These are phyloP conservation scores for Epizoanthus fatuus DNA, from an alignment of 92 coral and sea anemone genomes.

Conservation along the genomic window DNA sequence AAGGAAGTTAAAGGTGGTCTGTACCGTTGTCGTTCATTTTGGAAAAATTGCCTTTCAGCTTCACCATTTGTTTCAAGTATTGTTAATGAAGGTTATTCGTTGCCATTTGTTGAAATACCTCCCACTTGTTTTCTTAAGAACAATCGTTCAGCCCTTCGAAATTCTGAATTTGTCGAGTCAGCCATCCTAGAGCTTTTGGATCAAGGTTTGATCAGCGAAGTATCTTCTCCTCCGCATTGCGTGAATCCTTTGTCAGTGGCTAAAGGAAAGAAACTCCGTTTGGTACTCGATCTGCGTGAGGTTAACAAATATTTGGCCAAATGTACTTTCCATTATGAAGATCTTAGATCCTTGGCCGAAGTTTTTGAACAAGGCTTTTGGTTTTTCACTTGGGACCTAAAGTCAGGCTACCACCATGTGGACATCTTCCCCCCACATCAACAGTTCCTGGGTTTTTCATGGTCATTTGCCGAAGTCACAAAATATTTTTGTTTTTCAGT, in stretches of 20 bases:
- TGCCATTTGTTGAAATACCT: conserved; percentile 9
- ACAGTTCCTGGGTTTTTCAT: no score
- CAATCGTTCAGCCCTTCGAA: conserved; percentile 12
- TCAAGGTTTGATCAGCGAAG: background rate
- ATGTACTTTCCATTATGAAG: no score
- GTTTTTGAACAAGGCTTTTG: conserved; percentile 9
- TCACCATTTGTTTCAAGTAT: background rate
- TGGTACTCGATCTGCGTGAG: no score
- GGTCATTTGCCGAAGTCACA: no score
- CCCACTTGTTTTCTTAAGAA: background rate
- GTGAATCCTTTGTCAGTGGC: background rate
- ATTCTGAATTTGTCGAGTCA: background rate
- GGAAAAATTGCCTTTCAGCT: conserved; percentile 3
- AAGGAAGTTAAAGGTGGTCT: background rate
- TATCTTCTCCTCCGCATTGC: background rate
- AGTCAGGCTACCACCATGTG: conserved; percentile 20
- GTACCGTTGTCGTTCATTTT: background rate
- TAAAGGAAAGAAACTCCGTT: no score
- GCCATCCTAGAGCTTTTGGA: conserved; percentile 1
- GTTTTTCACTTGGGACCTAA: conserved; percentile 35
- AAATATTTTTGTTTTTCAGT: conserved; percentile 1
- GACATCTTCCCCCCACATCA: background rate
- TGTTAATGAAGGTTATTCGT: background rate
- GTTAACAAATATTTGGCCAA: no score
- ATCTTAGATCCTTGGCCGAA: conserved; percentile 20